phyloP scores from a whole-genome alignment of 2,888 invertebrate species.

The Nomada flava region DNA sequence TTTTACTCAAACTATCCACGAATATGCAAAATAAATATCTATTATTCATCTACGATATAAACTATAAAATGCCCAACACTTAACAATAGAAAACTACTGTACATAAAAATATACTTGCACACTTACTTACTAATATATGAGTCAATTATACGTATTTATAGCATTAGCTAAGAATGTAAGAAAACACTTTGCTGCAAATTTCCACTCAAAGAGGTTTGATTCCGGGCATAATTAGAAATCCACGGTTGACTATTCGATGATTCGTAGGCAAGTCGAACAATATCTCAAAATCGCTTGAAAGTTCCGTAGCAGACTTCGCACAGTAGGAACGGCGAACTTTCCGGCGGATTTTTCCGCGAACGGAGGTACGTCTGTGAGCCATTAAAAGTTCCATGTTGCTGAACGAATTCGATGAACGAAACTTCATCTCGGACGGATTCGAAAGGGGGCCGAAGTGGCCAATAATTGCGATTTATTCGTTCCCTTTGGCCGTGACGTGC shows the following conservation, averaged over 20 bases:
- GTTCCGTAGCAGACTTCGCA: slow-evolving; percentile 49
- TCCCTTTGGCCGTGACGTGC: slow-evolving; percentile 36
- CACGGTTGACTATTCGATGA: slow-evolving; percentile 36
- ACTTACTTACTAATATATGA: too few relatives aligned
- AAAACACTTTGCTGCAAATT: not conserved
- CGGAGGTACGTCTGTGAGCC: slow-evolving; percentile 47
- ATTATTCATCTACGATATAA: too few relatives aligned
- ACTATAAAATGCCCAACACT: too few relatives aligned
- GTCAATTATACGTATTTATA: not conserved
- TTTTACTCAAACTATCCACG: too few relatives aligned
- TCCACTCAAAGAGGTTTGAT: not conserved
- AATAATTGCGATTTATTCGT: slow-evolving; percentile 67
- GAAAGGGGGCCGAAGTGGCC: slow-evolving; percentile 62
- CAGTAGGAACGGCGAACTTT: slow-evolving; percentile 44
- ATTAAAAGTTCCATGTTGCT: slow-evolving; percentile 71
- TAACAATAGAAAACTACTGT: too few relatives aligned
- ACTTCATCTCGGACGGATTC: slow-evolving; percentile 55
- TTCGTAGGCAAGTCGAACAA: slow-evolving; percentile 52
- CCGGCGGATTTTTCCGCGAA: slow-evolving; percentile 55
- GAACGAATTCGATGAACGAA: slow-evolving; percentile 67
- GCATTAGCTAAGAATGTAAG: not conserved
- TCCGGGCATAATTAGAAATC: slow-evolving; percentile 23
- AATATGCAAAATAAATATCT: too few relatives aligned
- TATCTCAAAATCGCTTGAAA: slow-evolving; percentile 65
- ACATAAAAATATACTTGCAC: too few relatives aligned